These are phyloP conservation scores for Pristionchus mayeri DNA, from an alignment of 2,888 invertebrate species.

Conservation along the genomic window DNA sequence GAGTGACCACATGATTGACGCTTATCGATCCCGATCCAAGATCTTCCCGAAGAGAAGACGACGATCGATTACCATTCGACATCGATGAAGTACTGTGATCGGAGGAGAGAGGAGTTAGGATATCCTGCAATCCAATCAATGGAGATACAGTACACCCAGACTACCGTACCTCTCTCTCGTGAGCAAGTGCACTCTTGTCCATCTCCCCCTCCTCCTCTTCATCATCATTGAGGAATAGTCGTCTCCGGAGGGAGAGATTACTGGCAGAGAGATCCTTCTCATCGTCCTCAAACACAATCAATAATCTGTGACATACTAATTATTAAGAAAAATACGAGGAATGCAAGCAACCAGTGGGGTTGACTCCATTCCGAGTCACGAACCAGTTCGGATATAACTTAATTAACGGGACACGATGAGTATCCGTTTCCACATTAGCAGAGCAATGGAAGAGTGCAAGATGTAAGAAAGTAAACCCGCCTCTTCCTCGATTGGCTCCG, in stretches of 20 bases:
- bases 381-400: too few species aligned
- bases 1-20: background rate
- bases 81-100: background rate
- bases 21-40: conserved; percentile 1
- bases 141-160: background rate
- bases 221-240: conserved; percentile 30
- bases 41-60: conserved; percentile 26
- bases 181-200: conserved; percentile 18
- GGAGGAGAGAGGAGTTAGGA: conserved; percentile 29
- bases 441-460: too few species aligned
- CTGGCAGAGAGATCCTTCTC: conserved; percentile 35
- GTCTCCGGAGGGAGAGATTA: conserved; percentile 29
- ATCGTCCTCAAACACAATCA: background rate
- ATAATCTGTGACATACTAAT: too few species aligned
- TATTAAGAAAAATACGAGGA: too few species aligned
- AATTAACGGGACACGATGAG: too few species aligned
- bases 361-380: too few species aligned
- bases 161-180: background rate
- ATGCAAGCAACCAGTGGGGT: too few species aligned
- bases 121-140: background rate
- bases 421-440: too few species aligned
- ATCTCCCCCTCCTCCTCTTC: conserved; percentile 2
- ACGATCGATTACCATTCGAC: conserved; percentile 9
- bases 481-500: conserved; percentile 2
- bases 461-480: background rate